Percentiles rank a stretch among this genome's conserved stretches.
Conservation (phyloP, 2,113 vertebrate species). For the Neotoma lepida region DNA sequence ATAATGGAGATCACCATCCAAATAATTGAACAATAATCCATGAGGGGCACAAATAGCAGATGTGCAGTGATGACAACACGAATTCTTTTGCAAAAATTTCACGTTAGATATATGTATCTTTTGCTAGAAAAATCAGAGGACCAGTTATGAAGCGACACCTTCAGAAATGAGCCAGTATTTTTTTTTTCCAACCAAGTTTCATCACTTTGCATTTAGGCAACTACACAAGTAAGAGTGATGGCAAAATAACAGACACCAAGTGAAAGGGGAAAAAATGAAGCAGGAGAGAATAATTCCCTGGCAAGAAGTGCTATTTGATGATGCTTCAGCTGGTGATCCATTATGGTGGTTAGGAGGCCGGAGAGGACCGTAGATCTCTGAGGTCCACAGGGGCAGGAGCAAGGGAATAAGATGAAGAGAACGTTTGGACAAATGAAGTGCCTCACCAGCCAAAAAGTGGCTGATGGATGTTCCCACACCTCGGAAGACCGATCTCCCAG, state of each 20-base stretch:
- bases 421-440: slow-evolving; percentile 66
- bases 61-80: not conserved
- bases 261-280: slow-evolving; percentile 6
- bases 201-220: slow-evolving; percentile 39
- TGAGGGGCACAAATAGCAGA: not conserved
- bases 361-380: slow-evolving; percentile 73
- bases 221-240: slow-evolving; percentile 29
- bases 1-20: not conserved
- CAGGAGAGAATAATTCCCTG: slow-evolving; percentile 68
- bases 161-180: slow-evolving; percentile 77
- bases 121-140: slow-evolving; percentile 63
- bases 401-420: slow-evolving; percentile 72
- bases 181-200: slow-evolving; percentile 42
- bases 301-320: slow-evolving; percentile 66
- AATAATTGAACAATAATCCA: slow-evolving; percentile 22
- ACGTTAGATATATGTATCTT: not conserved
- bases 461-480: slow-evolving; percentile 70
- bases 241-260: slow-evolving; percentile 29
- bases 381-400: slow-evolving; percentile 48
- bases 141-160: slow-evolving; percentile 59
- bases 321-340: slow-evolving; percentile 73
- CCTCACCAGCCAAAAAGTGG: slow-evolving; percentile 63
- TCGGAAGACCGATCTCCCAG: slow-evolving; percentile 69
- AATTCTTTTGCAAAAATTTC: not conserved
- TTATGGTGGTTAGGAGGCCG: slow-evolving; percentile 69